A percentile compares a stretch with the other conserved stretches of the same genome.
phyloP scores from a whole-genome alignment of 2,113 vertebrate genomes.

The Dicaeum eximium region DNA sequence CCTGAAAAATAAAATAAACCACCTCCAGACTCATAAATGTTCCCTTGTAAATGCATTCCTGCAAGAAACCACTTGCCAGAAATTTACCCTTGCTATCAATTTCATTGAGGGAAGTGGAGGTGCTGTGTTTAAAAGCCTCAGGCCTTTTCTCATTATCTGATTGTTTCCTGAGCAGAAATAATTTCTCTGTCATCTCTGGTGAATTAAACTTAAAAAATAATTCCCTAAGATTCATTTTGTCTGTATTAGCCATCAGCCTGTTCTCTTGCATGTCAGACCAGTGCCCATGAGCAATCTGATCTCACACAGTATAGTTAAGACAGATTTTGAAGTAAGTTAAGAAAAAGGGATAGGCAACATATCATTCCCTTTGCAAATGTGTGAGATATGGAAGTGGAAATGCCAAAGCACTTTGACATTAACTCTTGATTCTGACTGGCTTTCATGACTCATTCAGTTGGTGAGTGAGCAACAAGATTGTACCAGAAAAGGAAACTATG shows the following conservation, averaged over 20 bases:
- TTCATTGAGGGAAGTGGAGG: neutral
- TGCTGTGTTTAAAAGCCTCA: neutral
- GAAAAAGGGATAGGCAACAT: neutral
- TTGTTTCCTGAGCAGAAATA: conserved; percentile 11
- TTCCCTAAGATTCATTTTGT: neutral
- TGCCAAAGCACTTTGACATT: conserved; percentile 18
- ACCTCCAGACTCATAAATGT: neutral
- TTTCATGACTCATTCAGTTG: neutral
- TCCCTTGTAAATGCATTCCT: neutral
- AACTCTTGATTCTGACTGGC: neutral
- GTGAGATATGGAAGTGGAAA: neutral
- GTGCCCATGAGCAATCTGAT: neutral
- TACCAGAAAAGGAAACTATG: neutral
- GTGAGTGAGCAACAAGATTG: neutral
- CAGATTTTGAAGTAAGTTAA: neutral
- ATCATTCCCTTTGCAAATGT: neutral
- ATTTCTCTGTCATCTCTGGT: neutral
- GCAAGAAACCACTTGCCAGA: neutral
- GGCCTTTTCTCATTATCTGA: neutral
- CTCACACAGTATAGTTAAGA: neutral
- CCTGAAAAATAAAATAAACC: neutral
- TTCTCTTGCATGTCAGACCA: neutral
- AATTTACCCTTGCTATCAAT: neutral
- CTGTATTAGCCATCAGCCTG: neutral
- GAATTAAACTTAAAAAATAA: neutral